These are phyloP conservation scores for Microcebus ravelobensis DNA, from an alignment of 2,113 vertebrate genomes.

Conservation along the genomic window DNA sequence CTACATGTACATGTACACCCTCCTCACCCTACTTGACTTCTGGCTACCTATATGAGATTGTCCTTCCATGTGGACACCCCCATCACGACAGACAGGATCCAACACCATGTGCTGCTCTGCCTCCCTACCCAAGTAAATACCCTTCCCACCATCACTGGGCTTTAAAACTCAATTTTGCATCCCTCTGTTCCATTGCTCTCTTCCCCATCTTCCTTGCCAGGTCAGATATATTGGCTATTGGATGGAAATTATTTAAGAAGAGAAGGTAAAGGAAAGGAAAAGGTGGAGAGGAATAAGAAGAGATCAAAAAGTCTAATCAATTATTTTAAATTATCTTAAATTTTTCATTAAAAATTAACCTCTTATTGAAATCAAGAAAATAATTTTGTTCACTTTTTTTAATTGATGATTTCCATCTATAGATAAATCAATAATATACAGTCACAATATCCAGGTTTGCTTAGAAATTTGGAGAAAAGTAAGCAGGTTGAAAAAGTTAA, in stretches of 20 bases:
- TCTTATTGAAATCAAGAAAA: not conserved
- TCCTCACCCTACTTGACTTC: not conserved
- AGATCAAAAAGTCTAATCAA: not conserved
- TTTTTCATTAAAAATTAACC: not conserved
- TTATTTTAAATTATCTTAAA: not conserved
- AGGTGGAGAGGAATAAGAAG: not conserved
- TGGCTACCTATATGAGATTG: too few species aligned
- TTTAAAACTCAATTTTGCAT: rapidly evolving
- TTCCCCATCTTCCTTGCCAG: not conserved
- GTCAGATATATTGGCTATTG: not conserved
- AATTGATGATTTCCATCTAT: not conserved
- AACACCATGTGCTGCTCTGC: rapidly evolving
- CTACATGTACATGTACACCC: rapidly evolving
- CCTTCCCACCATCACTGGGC: rapidly evolving
- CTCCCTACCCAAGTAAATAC: rapidly evolving
- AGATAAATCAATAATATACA: not conserved
- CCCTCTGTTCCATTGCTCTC: rapidly evolving
- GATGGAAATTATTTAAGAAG: not conserved
- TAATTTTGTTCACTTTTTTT: not conserved
- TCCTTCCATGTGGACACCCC: rapidly evolving
- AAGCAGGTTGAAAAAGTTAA: conserved; percentile 75
- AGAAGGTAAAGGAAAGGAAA: not conserved
- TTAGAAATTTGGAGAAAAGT: not conserved
- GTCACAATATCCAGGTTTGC: not conserved
- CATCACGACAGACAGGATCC: too few species aligned